Base-by-base conservation (phyloP, 2,113 vertebrate genomes). In the Murina feae region DNA sequence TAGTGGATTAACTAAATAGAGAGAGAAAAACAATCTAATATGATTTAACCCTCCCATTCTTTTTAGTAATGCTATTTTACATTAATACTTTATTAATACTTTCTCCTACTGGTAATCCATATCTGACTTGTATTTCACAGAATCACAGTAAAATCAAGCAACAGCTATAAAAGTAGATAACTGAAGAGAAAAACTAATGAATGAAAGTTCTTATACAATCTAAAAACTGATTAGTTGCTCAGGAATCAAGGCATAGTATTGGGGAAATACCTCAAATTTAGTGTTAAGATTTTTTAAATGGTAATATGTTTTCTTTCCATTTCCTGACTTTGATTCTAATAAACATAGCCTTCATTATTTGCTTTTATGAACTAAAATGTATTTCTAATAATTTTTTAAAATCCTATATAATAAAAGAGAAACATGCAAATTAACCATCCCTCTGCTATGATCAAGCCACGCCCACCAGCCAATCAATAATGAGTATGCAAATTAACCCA, bases 11-110 rank as follows among this genome's bases (percentile, higher is more conserved):
- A 84, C 66, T 85, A 88, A 58, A 66, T 25, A 91, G 51, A 63
- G 11, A 74, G 30, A 20, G 86, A 80, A 23, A 63, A 3, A 85
- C 3, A 18, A 68, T 47, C 32, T 44, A 81, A 63, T 55, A 60
- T 86, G 35, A 2, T 65, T 60, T 88, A 81, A 90, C 49, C 23
- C 35, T 65, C n/a, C 68, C 79, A 87, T 81, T 14, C 11, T 88
- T 53, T 21, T 85, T 68, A 86, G 28, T 92, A 96, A 92, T 85
- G 21, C 17, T 88, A 71, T 10, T 25, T 86, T 91, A 18, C 65
- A 58, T 89, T 69, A 81, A 91, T 75, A 80, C 5, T 51, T n/a
- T 51, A 76, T 76, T 51, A 76, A 51, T 51, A 80, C 16, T 74
- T 83, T 86, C 71, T 90, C 55, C 25, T 44, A 53, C 58, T 4